Percentiles rank a stretch among this genome's conserved stretches.
These are phyloP conservation scores for Hemiscyllium ocellatum DNA, from an alignment of 2,113 vertebrate genomes.

Conservation along the genomic window DNA sequence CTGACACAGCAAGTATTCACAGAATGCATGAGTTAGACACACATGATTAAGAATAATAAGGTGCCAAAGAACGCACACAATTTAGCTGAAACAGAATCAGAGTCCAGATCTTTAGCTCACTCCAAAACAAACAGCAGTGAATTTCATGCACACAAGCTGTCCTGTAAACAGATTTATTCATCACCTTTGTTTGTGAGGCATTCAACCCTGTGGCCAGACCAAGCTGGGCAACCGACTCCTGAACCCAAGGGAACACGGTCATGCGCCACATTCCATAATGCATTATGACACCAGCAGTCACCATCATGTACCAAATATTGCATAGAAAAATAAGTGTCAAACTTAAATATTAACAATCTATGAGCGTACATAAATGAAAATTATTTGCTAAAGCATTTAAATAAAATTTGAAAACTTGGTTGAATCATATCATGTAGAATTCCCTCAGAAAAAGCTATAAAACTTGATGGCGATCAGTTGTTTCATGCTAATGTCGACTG, in stretches of 20 bases:
- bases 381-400: neutral
- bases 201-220: neutral
- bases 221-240: neutral
- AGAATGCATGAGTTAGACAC: neutral
- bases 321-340: neutral
- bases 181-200: neutral
- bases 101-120: neutral
- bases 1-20: neutral
- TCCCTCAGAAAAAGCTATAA: neutral
- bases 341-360: neutral
- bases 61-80: neutral
- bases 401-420: neutral
- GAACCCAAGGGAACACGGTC: neutral
- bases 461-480: neutral
- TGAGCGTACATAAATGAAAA: neutral
- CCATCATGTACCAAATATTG: neutral
- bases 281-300: conserved; percentile 14
- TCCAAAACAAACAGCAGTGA: neutral
- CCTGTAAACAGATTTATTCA: neutral
- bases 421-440: neutral
- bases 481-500: neutral
- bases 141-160: neutral
- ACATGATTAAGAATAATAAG: neutral
- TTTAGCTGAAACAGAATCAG: neutral
- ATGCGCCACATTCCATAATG: neutral